Evolutionary conservation across 1,140 invertebrate genomes (phyloP), one percentile per base, ranked within the genome.

Genomic region (Mizuhopecten yessoensis): DNA sequence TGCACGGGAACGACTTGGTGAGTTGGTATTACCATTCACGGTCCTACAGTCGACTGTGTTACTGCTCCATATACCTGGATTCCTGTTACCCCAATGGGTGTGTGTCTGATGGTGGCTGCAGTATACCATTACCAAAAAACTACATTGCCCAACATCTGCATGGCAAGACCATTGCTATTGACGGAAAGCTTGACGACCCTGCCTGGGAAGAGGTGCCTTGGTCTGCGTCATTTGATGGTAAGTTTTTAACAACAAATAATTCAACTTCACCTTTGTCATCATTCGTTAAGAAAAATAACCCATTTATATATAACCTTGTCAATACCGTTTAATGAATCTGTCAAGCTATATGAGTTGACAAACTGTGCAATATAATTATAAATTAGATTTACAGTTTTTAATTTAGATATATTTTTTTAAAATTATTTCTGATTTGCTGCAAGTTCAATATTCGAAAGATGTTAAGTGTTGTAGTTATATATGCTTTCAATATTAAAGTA

Each of bases 221-320:
- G 87, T 87, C 87, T 36, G 36, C 34, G 34, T 36, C 34, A 87
- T 87, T 87, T 87, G 87, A 36, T 36, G 87, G 87, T 87, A 87
- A 87, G 23, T 75, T 9, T 29, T 75, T 7, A 29, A 29, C n/a
- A 75, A 45, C 17, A 39, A 39, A n/a, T n/a, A n/a, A n/a, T n/a
- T n/a, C n/a, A n/a, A n/a, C n/a, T n/a, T n/a, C n/a, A 39, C 36
- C 13, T 39, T 13, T 39, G 5, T 39, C 36, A 39, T 39, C 36
- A 13, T 39, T 39, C n/a, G n/a, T n/a, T n/a, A n/a, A n/a, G n/a
- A n/a, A n/a, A n/a, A n/a, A n/a, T n/a, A n/a, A n/a, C n/a, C n/a
- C n/a, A n/a, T n/a, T n/a, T n/a, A n/a, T n/a, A n/a, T n/a, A n/a
- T 39, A 39, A 39, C 36, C 13, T 7, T 13, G 13, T 39, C 36